Evolutionary conservation across 2,888 invertebrate species (phyloP).

Genomic region (Matsumyia berberina): DNA sequence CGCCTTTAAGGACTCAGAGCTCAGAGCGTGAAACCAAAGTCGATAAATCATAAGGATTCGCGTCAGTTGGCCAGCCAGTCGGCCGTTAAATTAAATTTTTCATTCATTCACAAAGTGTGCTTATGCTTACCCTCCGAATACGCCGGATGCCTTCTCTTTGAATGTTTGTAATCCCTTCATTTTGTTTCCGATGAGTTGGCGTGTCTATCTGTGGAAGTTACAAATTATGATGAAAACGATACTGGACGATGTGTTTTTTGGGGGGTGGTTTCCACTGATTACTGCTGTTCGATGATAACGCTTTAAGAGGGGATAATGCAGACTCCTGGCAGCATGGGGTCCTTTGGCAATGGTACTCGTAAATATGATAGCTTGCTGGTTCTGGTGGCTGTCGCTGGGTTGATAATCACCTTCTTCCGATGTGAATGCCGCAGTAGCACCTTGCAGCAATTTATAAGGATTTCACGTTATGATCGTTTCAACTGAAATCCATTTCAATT

Average conservation of each 20-base stretch:
- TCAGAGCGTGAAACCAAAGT: too few relatives aligned
- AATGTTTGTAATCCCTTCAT: conserved; percentile 84
- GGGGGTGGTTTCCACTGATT: conserved; percentile 56
- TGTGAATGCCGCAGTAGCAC: conserved; percentile 50
- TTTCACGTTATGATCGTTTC: conserved; percentile 55
- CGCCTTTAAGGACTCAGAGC: conserved; percentile 70
- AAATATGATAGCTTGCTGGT: conserved; percentile 50
- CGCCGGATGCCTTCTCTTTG: conserved; percentile 84
- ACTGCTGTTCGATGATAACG: conserved; percentile 68
- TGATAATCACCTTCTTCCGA: conserved; percentile 59
- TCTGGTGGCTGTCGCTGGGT: conserved; percentile 22
- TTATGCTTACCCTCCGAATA: conserved; percentile 83
- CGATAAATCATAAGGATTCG: conserved; percentile 78
- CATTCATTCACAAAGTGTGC: conserved; percentile 68
- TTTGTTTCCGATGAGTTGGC: conserved; percentile 72
- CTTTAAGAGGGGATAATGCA: conserved; percentile 74
- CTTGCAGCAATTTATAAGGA: conserved; percentile 71
- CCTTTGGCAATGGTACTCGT: conserved; percentile 30
- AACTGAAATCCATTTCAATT: conserved; percentile 59
- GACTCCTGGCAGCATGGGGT: conserved; percentile 61
- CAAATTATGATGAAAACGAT: conserved; percentile 73
- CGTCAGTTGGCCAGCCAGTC: conserved; percentile 80
- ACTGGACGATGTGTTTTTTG: conserved; percentile 51
- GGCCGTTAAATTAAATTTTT: conserved; percentile 84
- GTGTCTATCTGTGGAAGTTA: conserved; percentile 71